phyloP scores from a whole-genome alignment of 1,140 invertebrate species.

The Nomia melanderi region DNA sequence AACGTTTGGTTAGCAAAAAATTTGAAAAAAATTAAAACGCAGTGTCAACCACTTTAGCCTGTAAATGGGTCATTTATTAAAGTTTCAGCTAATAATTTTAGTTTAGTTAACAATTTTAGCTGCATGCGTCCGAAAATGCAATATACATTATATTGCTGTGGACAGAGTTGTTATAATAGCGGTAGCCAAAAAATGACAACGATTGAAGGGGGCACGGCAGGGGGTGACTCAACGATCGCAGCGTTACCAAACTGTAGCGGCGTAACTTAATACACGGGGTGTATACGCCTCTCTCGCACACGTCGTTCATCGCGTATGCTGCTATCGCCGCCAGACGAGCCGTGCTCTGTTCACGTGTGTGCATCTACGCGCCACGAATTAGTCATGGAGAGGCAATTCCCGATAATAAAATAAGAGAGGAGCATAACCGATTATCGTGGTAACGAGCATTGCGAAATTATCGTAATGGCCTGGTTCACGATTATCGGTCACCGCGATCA shows the following conservation, averaged over 20 bases:
- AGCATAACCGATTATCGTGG: slow-evolving; percentile 56
- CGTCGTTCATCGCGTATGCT: slow-evolving; percentile 62
- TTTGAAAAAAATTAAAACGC: too few relatives aligned
- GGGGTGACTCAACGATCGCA: slow-evolving; percentile 69
- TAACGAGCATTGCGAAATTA: slow-evolving; percentile 68
- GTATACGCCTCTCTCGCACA: slow-evolving; percentile 76
- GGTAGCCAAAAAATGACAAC: slow-evolving; percentile 33
- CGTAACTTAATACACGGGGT: slow-evolving; percentile 77
- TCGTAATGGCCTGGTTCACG: slow-evolving; percentile 49
- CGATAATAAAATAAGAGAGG: slow-evolving; percentile 65
- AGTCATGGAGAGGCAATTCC: slow-evolving; percentile 65
- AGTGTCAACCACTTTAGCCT: too few relatives aligned
- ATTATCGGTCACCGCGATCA: slow-evolving; percentile 58
- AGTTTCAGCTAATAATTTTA: too few relatives aligned
- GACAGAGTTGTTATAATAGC: not conserved
- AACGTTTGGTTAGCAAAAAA: too few relatives aligned
- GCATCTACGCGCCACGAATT: slow-evolving; percentile 50
- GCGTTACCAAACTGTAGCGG: slow-evolving; percentile 64
- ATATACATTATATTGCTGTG: not conserved
- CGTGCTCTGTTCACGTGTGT: slow-evolving; percentile 21
- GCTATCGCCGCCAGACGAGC: slow-evolving; percentile 66
- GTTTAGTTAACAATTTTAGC: not conserved
- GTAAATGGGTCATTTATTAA: too few relatives aligned
- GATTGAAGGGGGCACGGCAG: slow-evolving; percentile 42
- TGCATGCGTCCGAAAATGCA: not conserved